Conservation (phyloP, 2,888 invertebrate species). For the Arenicola marina region DNA sequence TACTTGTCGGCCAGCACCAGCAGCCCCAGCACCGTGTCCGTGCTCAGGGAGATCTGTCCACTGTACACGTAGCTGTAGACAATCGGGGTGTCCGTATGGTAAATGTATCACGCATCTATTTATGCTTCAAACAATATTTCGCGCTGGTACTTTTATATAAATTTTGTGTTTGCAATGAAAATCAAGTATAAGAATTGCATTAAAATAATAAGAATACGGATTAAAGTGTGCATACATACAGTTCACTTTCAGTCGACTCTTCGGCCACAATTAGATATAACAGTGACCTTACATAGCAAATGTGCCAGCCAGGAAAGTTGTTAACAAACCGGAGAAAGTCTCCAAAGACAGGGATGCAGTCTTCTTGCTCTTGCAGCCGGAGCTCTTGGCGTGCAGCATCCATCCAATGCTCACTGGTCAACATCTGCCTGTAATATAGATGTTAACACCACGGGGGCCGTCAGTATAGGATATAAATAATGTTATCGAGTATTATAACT, state of each 20-base stretch:
- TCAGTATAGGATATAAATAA: not conserved
- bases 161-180: not conserved
- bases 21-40: slow-evolving; percentile 83
- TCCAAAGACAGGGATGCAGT: slow-evolving; percentile 29
- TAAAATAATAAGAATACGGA: not conserved
- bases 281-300: too few species aligned
- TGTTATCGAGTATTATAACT: not conserved
- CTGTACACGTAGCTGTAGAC: slow-evolving; percentile 50
- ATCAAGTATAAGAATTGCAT: not conserved
- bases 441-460: not conserved
- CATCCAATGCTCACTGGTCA: slow-evolving; percentile 30
- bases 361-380: slow-evolving; percentile 27
- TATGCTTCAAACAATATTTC: not conserved
- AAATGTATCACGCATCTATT: too few species aligned
- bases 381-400: slow-evolving; percentile 25
- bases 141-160: not conserved
- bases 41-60: slow-evolving; percentile 70
- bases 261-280: not conserved
- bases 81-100: not conserved
- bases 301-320: not conserved
- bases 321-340: slow-evolving; percentile 27
- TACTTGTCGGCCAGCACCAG: slow-evolving; percentile 92
- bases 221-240: not conserved
- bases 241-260: not conserved
- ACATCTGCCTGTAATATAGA: slow-evolving; percentile 28